Base-by-base conservation (phyloP, 1,140 invertebrate species). In the Nasonia longicornis region DNA sequence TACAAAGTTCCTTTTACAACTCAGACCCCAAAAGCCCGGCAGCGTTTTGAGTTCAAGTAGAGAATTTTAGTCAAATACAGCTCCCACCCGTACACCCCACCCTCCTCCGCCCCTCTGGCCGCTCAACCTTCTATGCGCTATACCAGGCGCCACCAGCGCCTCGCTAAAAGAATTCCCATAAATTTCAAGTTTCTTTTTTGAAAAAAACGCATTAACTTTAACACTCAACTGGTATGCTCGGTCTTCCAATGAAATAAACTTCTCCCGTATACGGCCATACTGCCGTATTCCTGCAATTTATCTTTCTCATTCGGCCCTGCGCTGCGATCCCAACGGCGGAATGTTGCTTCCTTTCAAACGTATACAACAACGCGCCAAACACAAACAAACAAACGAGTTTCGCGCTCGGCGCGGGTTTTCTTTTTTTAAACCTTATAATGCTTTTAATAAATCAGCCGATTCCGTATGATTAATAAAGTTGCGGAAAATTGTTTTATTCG, bases 51-150 rank as follows among this genome's bases (percentile, higher is more conserved):
- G 77, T 79, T 84, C 58, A 52, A 78, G 67, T 31, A 66, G 52
- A 71, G 69, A 79, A 80, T 75, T 84, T 83, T 84, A 84, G 83
- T 82, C 83, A 82, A 84, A 84, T 84, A 82, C 77, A 38, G 64
- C 67, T 52, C 63, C 14, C 52, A n/a, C 20, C 16, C 0, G 1
- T 16, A 20, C 4, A 6, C 52, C 16, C 48, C 20, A 12, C 10
- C 52, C 16, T 20, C 52, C 16, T 20, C 3, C n/a, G 1, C 16
- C 14, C 16, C 48, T 52, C 12, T 52, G 12, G 52, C 26, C 26
- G 26, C 52, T 58, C 14, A n/a, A 20, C 52, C 20, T 58, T 58
- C 16, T 6, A n/a, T 58, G 3, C 52, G 2, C 52, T 35, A 35
- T 35, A 35, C 31, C 4, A 4, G 31, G 16, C 20, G 4, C 52